Percentiles rank a stretch among this genome's conserved stretches.
phyloP scores from a whole-genome alignment of 2,888 invertebrate genomes.

The Girardia tigrina region DNA sequence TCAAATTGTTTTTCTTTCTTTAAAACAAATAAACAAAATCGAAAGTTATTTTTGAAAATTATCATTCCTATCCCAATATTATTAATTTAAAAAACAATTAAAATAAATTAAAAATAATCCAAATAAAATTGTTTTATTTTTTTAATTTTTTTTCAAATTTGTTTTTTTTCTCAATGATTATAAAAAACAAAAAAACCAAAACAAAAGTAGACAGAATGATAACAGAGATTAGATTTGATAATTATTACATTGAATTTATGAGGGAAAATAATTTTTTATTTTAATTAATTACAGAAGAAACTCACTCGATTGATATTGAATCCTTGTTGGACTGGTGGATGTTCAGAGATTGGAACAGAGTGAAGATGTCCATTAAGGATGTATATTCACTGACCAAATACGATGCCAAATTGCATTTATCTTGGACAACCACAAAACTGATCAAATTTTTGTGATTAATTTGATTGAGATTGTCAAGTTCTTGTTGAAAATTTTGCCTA shows the following conservation, averaged over 20 bases:
- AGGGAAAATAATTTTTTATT: background rate
- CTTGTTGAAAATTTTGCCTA: background rate
- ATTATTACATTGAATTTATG: background rate
- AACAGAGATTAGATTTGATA: background rate
- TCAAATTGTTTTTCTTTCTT: too few species aligned
- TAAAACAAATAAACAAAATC: too few species aligned
- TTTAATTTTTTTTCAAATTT: too few species aligned
- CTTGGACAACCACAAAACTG: conserved; percentile 1
- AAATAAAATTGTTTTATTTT: too few species aligned
- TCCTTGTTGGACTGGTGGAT: background rate
- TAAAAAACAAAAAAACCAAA: too few species aligned
- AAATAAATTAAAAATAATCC: too few species aligned
- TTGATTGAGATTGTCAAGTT: conserved; percentile 19
- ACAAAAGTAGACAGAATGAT: too few species aligned
- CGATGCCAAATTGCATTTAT: conserved; percentile 20
- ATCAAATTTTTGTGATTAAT: conserved; percentile 17
- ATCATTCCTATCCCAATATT: too few species aligned
- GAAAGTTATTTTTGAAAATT: too few species aligned
- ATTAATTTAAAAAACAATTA: too few species aligned
- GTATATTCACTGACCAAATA: conserved; percentile 3
- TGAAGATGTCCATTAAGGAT: conserved; percentile 4
- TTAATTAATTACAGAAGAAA: background rate
- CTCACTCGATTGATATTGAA: background rate
- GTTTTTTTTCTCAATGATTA: too few species aligned
- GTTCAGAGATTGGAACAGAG: background rate